Evolutionary conservation across 2,113 vertebrate genomes (phyloP).

Genomic region (Anhinga anhinga): DNA sequence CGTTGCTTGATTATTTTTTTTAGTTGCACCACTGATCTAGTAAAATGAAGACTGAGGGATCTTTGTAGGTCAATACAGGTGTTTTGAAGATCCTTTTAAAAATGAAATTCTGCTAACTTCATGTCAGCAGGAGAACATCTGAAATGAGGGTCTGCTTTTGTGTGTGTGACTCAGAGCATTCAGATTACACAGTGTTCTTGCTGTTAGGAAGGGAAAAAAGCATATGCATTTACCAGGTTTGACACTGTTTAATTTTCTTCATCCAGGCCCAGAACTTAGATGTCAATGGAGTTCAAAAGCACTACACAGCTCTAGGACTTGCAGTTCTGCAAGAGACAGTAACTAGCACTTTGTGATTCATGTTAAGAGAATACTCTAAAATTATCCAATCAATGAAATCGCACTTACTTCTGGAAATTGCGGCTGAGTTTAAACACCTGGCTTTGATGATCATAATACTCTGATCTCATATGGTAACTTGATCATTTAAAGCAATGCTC

Average conservation of each 20-base stretch:
- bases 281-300: slow-evolving; percentile 24
- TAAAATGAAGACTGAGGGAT: background rate
- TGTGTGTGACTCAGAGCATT: slow-evolving; percentile 40
- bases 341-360: slow-evolving; percentile 42
- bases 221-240: background rate
- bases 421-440: background rate
- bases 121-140: slow-evolving; percentile 14
- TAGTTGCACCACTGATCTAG: background rate
- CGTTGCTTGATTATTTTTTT: background rate
- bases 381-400: slow-evolving; percentile 52
- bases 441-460: background rate
- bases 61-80: background rate
- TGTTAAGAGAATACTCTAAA: slow-evolving; percentile 38
- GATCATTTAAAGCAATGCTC: background rate
- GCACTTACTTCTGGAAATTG: slow-evolving; percentile 18
- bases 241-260: slow-evolving; percentile 39
- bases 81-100: background rate
- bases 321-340: background rate
- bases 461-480: background rate
- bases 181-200: slow-evolving; percentile 12
- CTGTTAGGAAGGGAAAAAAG: background rate
- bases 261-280: background rate
- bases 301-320: background rate
- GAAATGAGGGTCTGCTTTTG: slow-evolving; percentile 19
- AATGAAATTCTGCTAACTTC: background rate